Base-by-base conservation (phyloP, 2,888 invertebrate genomes). In the Julus scanicus region DNA sequence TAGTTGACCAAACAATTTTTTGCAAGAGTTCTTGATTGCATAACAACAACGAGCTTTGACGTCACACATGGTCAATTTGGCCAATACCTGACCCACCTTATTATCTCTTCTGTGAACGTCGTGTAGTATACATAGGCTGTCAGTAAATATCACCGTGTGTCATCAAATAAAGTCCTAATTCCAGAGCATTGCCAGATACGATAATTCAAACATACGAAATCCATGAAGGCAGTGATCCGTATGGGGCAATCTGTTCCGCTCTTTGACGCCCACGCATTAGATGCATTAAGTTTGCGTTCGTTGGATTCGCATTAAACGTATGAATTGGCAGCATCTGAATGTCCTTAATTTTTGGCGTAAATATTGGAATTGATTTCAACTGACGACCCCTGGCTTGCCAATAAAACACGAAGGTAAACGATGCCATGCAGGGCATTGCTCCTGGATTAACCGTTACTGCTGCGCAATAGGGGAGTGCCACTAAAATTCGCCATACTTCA, bases 381-480 rank as follows among this genome's bases (percentile, higher is more conserved):
- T 71, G 29, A n/a, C 71, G 71, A 71, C 29, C 71, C 71, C 71
- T 71, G 71, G 71, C n/a, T 71, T 29, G 29, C 29, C 71, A 71
- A 71, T 71, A 71, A 71, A 29, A 29, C 71, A 5, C 29, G 11
- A n/a, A 71, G 71, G 71, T 71, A 71, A 71, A 71, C 71, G 71
- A 20, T 29, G 29, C 29, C 71, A 9, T 29, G 29, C 29, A 29
- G 71, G 71, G 71, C 71, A 71, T 71, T 71, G 71, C 29, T 29
- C 71, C 71, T 71, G 71, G 71, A 71, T 71, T 71, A 71, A 71
- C 71, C 71, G 71, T 71, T 63, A 20, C 20, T 71, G 71, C 71
- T 71, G 71, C 9, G 71, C 71, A 71, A 71, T 71, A 29, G 71
- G 71, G 71, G 29, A 11, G 29, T 71, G 71, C n/a, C 71, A 71